A percentile compares a stretch with the other conserved stretches of the same genome.
These are phyloP conservation scores for Gibbula magus DNA, from an alignment of 2,888 invertebrate genomes.

Conservation along the genomic window DNA sequence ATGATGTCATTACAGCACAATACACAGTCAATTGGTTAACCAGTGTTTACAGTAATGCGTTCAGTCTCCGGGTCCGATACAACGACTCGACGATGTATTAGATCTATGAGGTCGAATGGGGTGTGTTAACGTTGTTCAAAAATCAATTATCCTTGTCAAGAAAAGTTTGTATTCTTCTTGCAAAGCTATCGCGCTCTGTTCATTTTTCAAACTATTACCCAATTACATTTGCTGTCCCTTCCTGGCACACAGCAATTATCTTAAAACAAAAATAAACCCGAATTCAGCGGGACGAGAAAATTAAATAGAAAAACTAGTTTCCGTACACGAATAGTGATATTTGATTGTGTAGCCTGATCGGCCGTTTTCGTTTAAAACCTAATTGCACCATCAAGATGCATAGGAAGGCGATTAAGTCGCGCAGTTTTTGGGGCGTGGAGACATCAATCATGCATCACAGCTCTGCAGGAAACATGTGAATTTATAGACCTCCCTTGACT, in stretches of 20 bases:
- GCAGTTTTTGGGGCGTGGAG: neutral
- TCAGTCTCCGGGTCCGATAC: too few species aligned
- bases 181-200: too few species aligned
- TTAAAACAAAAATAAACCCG: neutral
- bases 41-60: too few species aligned
- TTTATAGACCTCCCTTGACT: neutral
- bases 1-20: too few species aligned
- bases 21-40: too few species aligned
- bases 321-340: neutral
- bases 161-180: too few species aligned
- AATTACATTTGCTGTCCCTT: too few species aligned
- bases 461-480: neutral
- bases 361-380: neutral
- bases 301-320: slow-evolving; percentile 2
- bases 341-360: neutral
- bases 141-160: too few species aligned
- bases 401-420: neutral
- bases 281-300: neutral
- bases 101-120: too few species aligned
- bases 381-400: slow-evolving; percentile 8
- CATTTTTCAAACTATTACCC: too few species aligned
- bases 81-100: too few species aligned
- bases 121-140: too few species aligned
- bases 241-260: neutral
- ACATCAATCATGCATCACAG: neutral